Conservation (phyloP, 1,140 invertebrate species). For the Goniozus legneri region DNA sequence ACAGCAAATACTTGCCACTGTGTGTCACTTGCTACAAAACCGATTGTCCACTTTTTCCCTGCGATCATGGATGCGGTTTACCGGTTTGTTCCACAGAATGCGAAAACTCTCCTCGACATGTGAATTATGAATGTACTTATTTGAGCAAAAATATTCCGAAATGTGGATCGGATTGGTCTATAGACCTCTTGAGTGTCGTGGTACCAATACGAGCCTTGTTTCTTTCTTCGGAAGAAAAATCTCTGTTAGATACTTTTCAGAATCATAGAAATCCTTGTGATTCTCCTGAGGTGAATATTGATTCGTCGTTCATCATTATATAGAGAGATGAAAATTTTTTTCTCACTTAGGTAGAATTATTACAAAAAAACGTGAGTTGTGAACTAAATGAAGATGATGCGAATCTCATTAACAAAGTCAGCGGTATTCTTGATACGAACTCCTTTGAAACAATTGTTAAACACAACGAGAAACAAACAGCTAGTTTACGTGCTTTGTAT, state of each 20-base stretch:
- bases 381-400: constrained; percentile 55
- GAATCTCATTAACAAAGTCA: constrained; percentile 59
- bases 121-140: constrained; percentile 57
- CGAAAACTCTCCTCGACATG: constrained; percentile 54
- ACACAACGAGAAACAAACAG: constrained; percentile 47
- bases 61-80: constrained; percentile 58
- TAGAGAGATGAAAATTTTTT: no score
- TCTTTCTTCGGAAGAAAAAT: constrained; percentile 54
- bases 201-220: constrained; percentile 61
- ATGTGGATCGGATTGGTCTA: constrained; percentile 51
- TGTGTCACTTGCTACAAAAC: constrained; percentile 59
- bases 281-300: constrained; percentile 49
- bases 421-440: constrained; percentile 69
- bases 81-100: constrained; percentile 61
- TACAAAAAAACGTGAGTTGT: constrained; percentile 60
- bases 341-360: constrained; percentile 50
- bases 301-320: no score
- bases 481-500: constrained; percentile 67
- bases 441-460: constrained; percentile 63
- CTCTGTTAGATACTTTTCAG: constrained; percentile 58
- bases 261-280: constrained; percentile 56
- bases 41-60: constrained; percentile 48
- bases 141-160: constrained; percentile 54
- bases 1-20: constrained; percentile 48
- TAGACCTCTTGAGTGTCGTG: constrained; percentile 54